Percentiles rank a stretch among this genome's conserved stretches.
phyloP scores from a whole-genome alignment of 2,888 invertebrate species.

The Ecdyonurus torrentis region DNA sequence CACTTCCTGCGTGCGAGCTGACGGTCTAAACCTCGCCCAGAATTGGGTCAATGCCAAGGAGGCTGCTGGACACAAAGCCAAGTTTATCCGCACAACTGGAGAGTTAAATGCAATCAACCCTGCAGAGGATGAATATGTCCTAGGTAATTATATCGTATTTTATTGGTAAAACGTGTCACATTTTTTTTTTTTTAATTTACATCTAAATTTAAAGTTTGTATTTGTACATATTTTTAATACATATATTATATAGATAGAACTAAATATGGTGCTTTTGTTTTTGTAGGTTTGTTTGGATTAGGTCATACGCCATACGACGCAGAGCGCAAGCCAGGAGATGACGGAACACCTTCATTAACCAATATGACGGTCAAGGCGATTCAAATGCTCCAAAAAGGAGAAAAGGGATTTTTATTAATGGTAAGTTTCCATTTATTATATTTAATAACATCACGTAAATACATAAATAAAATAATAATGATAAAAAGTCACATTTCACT shows the following conservation, averaged over 20 bases:
- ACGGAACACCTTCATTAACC: slow-evolving; percentile 33
- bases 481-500: too few species aligned
- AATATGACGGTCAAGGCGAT: slow-evolving; percentile 42
- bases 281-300: slow-evolving; percentile 31
- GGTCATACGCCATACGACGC: slow-evolving; percentile 39
- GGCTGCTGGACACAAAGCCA: neutral
- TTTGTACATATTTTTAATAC: too few species aligned
- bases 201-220: too few species aligned
- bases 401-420: slow-evolving; percentile 36
- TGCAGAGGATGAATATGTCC: neutral
- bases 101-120: neutral
- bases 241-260: too few species aligned
- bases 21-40: neutral
- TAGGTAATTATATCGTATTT: too few species aligned
- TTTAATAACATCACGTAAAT: too few species aligned
- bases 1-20: neutral
- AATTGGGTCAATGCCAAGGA: neutral
- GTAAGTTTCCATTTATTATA: too few species aligned
- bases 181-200: too few species aligned
- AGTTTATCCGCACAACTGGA: neutral
- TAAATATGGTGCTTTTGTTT: too few species aligned
- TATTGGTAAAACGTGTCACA: too few species aligned
- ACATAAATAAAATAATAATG: too few species aligned
- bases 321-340: slow-evolving; percentile 25
- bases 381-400: slow-evolving; percentile 28